Percentiles rank a stretch among this genome's conserved stretches.
These are phyloP conservation scores for Varecia variegata DNA, from an alignment of 2,797 vertebrate species.

Conservation along the genomic window DNA sequence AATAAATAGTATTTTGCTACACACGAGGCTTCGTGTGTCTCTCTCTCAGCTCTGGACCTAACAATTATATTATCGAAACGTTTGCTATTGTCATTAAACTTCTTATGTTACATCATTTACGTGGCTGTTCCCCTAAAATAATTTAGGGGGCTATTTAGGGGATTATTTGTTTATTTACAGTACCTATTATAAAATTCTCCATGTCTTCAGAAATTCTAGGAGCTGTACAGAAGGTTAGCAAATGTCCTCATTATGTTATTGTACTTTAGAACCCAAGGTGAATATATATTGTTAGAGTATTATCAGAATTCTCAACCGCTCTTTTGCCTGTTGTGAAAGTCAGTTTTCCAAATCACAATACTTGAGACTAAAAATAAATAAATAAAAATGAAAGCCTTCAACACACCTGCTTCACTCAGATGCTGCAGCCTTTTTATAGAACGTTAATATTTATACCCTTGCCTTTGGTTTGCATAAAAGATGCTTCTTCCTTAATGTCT, in stretches of 20 bases:
- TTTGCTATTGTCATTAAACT: not conserved
- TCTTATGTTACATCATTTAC: not conserved
- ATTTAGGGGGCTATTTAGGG: not conserved
- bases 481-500: constrained; percentile 31
- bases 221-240: not conserved
- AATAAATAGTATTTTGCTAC: too few relatives aligned
- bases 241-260: constrained; percentile 21
- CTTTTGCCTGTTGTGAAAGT: constrained; percentile 12
- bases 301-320: constrained; percentile 8
- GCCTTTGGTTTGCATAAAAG: constrained; percentile 38
- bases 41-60: too few relatives aligned
- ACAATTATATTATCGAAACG: not conserved
- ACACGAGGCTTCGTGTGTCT: too few relatives aligned
- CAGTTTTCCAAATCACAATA: constrained; percentile 45
- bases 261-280: constrained; percentile 29
- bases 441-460: constrained; percentile 43
- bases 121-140: not conserved
- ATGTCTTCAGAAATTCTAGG: not conserved
- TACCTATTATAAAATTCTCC: not conserved
- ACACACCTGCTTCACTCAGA: constrained; percentile 45
- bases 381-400: constrained; percentile 42
- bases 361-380: constrained; percentile 46
- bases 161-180: not conserved
- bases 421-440: constrained; percentile 32
- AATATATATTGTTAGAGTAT: not conserved